Conservation (phyloP, 2,797 vertebrate genomes). For the Enteromius viviparus region DNA sequence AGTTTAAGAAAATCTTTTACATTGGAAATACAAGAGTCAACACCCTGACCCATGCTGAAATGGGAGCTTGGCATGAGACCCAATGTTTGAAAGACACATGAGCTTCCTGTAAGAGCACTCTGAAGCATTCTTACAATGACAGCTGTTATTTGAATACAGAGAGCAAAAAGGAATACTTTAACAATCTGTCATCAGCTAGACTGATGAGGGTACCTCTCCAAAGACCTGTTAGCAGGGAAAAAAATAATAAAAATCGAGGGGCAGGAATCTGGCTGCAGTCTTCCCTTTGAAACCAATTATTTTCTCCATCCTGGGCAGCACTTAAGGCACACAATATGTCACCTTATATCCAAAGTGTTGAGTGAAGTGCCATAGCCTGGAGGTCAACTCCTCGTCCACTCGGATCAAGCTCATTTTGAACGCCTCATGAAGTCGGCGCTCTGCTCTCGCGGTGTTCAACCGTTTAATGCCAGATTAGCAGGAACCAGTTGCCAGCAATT, state of each 20-base stretch:
- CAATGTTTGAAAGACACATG: slow-evolving; percentile 12
- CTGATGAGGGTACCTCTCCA: slow-evolving; percentile 60
- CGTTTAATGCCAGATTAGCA: slow-evolving; percentile 23
- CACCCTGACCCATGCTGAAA: background rate
- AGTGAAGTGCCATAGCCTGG: slow-evolving; percentile 53
- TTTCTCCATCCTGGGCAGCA: slow-evolving; percentile 66
- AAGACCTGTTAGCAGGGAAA: slow-evolving; percentile 51
- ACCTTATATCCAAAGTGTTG: slow-evolving; percentile 70
- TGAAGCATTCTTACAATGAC: slow-evolving; percentile 49
- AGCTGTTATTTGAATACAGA: slow-evolving; percentile 64
- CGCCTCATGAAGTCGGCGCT: background rate
- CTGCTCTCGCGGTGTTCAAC: background rate
- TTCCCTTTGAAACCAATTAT: slow-evolving; percentile 80
- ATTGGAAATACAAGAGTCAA: background rate
- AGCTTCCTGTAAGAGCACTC: background rate
- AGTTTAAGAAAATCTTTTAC: slow-evolving; percentile 8
- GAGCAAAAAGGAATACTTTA: slow-evolving; percentile 60
- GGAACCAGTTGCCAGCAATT: background rate
- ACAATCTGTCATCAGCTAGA: slow-evolving; percentile 58
- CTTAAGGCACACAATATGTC: slow-evolving; percentile 65
- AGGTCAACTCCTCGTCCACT: slow-evolving; percentile 63
- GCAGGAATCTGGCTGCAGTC: slow-evolving; percentile 57
- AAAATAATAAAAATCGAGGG: background rate
- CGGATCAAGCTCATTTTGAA: slow-evolving; percentile 53
- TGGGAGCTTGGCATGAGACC: background rate